Percentiles rank a stretch among this genome's conserved stretches.
Conservation (phyloP, 2,113 vertebrate genomes). For the Speoplatyrhinus poulsoni region DNA sequence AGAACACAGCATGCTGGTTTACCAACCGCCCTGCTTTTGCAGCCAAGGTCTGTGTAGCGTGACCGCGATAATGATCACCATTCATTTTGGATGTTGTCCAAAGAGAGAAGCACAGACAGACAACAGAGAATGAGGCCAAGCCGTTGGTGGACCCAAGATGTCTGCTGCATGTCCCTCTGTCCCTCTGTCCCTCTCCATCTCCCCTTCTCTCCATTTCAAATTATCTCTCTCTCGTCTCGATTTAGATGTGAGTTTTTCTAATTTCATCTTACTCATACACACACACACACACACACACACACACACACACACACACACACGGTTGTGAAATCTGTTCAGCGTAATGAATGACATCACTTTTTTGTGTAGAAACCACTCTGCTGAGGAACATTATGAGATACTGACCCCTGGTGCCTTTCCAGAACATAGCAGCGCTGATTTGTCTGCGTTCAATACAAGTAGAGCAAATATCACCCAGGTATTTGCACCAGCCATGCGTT, state of each 20-base stretch:
- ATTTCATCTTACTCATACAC: background rate
- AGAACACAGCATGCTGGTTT: constrained; percentile 45
- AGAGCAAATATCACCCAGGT: too few species aligned
- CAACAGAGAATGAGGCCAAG: constrained; percentile 52
- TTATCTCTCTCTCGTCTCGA: background rate
- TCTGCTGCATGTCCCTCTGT: constrained; percentile 17
- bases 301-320: background rate
- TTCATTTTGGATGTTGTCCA: constrained; percentile 67
- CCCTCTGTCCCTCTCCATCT: constrained; percentile 4
- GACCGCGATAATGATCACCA: constrained; percentile 69
- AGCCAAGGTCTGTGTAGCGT: constrained; percentile 49
- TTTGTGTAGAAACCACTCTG: background rate
- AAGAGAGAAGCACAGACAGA: constrained; percentile 58
- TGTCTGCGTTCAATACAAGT: background rate
- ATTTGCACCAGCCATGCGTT: too few species aligned
- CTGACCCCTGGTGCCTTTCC: constrained; percentile 67
- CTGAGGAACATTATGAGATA: constrained; percentile 44
- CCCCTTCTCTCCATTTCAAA: background rate
- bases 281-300: constrained; percentile 6
- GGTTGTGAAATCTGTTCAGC: background rate
- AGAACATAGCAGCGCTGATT: constrained; percentile 22
- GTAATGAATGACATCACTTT: background rate
- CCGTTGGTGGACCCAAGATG: constrained; percentile 40
- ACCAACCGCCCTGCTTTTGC: constrained; percentile 39
- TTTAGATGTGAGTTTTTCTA: background rate